Evolutionary conservation across 2,113 vertebrate species (phyloP).

Genomic region (Lagenorhynchus albirostris): DNA sequence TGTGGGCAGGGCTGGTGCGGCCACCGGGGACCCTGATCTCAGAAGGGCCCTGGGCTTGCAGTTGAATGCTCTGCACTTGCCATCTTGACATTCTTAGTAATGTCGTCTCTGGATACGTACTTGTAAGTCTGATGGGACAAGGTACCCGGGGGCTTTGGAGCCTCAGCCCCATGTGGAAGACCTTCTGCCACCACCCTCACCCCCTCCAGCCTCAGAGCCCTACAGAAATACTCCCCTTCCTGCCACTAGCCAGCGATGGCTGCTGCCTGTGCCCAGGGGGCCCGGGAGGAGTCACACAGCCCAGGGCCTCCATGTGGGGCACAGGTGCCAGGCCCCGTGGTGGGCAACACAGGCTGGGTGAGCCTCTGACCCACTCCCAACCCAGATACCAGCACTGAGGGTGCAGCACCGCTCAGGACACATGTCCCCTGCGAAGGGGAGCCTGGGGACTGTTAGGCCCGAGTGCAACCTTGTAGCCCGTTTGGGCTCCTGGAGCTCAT

Average conservation of each 20-base stretch:
- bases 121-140: not conserved
- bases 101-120: not conserved
- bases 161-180: not conserved
- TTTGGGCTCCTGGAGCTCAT: not conserved
- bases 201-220: not conserved
- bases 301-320: not conserved
- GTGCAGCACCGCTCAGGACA: too few species aligned
- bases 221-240: too few species aligned
- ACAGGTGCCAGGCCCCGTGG: not conserved
- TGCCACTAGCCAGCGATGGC: not conserved
- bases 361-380: not conserved
- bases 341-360: fast-evolving
- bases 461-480: not conserved
- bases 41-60: not conserved
- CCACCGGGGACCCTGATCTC: not conserved
- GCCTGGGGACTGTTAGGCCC: not conserved
- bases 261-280: not conserved
- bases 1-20: fast-evolving
- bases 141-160: not conserved
- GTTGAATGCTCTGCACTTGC: not conserved
- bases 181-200: not conserved
- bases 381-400: not conserved
- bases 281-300: fast-evolving
- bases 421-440: not conserved
- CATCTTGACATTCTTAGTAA: not conserved